phyloP scores from a whole-genome alignment of 2,888 invertebrate genomes.

The Synergus itoensis region DNA sequence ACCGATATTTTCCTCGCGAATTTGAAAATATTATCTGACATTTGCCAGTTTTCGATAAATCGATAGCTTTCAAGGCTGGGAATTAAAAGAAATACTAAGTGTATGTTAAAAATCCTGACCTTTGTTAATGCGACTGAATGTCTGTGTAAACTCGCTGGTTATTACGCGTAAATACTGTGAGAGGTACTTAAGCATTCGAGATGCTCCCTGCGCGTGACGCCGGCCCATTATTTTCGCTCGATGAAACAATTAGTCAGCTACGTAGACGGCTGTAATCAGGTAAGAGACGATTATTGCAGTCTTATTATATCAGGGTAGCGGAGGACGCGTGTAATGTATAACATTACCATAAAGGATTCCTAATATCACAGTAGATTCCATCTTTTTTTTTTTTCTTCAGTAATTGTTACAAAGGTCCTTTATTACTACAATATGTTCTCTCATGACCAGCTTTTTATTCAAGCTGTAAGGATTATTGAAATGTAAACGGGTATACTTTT shows the following conservation, averaged over 20 bases:
- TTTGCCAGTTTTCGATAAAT: slow-evolving; percentile 15
- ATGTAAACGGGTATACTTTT: background rate
- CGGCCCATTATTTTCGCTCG: slow-evolving; percentile 65
- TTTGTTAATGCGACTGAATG: slow-evolving; percentile 12
- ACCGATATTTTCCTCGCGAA: background rate
- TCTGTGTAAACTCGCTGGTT: slow-evolving; percentile 1
- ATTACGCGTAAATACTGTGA: slow-evolving; percentile 43
- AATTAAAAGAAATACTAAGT: background rate
- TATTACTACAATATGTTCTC: background rate
- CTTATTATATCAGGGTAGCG: slow-evolving; percentile 57
- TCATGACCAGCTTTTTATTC: background rate
- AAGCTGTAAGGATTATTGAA: background rate
- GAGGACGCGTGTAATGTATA: slow-evolving; percentile 58
- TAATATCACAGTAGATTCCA: background rate
- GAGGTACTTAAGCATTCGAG: slow-evolving; percentile 50
- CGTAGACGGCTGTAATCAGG: slow-evolving; percentile 60
- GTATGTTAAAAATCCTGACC: background rate
- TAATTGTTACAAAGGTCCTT: background rate
- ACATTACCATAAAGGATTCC: slow-evolving; percentile 17
- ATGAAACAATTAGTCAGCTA: slow-evolving; percentile 69
- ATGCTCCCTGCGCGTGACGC: slow-evolving; percentile 62
- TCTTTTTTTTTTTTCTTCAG: background rate
- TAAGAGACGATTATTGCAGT: slow-evolving; percentile 61
- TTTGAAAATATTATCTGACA: slow-evolving; percentile 4
- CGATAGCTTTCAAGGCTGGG: slow-evolving; percentile 1